phyloP scores from a whole-genome alignment of 2,888 invertebrate species.

The Spilarctia lutea region DNA sequence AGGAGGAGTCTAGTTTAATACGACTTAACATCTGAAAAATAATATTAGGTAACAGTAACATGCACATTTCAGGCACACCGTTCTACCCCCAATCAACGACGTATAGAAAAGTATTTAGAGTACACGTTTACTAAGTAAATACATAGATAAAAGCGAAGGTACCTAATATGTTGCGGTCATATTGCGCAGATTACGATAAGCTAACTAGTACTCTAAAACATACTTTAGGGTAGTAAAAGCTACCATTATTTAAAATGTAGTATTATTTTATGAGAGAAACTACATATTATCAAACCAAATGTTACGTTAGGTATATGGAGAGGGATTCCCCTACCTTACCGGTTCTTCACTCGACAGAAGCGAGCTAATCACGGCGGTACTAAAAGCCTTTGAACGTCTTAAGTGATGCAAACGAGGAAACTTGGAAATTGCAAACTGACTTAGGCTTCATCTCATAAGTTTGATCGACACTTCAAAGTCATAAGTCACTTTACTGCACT shows the following conservation, averaged over 20 bases:
- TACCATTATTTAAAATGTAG: slow-evolving; percentile 25
- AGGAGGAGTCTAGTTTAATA: neutral
- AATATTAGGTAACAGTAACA: neutral
- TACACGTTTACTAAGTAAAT: slow-evolving; percentile 1
- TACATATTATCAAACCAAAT: slow-evolving; percentile 52
- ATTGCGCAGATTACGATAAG: slow-evolving; percentile 29
- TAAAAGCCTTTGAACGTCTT: slow-evolving; percentile 75
- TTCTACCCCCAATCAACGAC: neutral
- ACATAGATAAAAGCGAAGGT: slow-evolving; percentile 25
- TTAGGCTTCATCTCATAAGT: slow-evolving; percentile 75
- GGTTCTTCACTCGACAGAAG: slow-evolving; percentile 51
- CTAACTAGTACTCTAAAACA: slow-evolving; percentile 42
- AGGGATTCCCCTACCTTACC: slow-evolving; percentile 49
- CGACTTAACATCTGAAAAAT: no score
- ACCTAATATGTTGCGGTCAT: slow-evolving; percentile 28
- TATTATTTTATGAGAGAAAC: slow-evolving; percentile 21
- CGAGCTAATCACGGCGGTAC: slow-evolving; percentile 73
- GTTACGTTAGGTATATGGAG: slow-evolving; percentile 65
- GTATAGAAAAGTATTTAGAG: neutral
- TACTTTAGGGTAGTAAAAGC: slow-evolving; percentile 27
- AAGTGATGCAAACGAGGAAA: slow-evolving; percentile 82
- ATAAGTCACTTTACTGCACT: slow-evolving; percentile 64
- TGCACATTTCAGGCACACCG: neutral
- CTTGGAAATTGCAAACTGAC: slow-evolving; percentile 76
- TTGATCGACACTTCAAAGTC: slow-evolving; percentile 80